Evolutionary conservation across 2,113 vertebrate species (phyloP), one percentile per base, ranked within the genome.

Genomic region (Pelobates fuscus): DNA sequence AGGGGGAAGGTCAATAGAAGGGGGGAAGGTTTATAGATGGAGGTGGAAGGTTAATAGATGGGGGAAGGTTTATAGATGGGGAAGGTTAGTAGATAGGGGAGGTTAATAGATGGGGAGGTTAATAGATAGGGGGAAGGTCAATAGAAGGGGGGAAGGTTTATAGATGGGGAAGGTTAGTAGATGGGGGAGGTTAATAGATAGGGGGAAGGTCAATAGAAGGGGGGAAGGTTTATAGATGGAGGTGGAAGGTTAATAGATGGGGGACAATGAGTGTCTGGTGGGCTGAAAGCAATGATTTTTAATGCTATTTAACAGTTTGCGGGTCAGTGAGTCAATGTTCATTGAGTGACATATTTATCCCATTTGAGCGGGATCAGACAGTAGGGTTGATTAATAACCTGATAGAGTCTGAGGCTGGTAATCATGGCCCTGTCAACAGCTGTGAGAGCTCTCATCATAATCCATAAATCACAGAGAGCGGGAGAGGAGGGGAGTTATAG

Each of bases 301-400:
- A n/a, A n/a, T n/a, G n/a, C n/a, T n/a, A n/a, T n/a, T n/a, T n/a
- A n/a, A n/a, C n/a, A n/a, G n/a, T n/a, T 58, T 60, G 32, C 20
- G 32, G 55, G 54, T 59, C 46, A 41, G 37, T 55, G n/a, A n/a
- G n/a, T n/a, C n/a, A n/a, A n/a, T 73, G 71, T 64, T 60, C 23
- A 55, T 57, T 74, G 66, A 74, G 61, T 74, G 71, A 66, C 71
- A 58, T 66, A 57, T 74, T 58, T 55, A 73, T 73, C 61, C 61
- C 17, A n/a, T n/a, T n/a, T n/a, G n/a, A n/a, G n/a, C n/a, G n/a
- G n/a, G n/a, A n/a, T n/a, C n/a, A n/a, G n/a, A n/a, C 29, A 27
- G 24, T 14, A 58, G 67, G 58, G 44, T 55, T 43, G 62, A 74
- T 74, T 37, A 66, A 58, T 43, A 43, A 43, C 71, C 52, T 58